These are phyloP conservation scores for Eilema griseolum DNA, from an alignment of 2,888 invertebrate genomes.

Conservation along the genomic window DNA sequence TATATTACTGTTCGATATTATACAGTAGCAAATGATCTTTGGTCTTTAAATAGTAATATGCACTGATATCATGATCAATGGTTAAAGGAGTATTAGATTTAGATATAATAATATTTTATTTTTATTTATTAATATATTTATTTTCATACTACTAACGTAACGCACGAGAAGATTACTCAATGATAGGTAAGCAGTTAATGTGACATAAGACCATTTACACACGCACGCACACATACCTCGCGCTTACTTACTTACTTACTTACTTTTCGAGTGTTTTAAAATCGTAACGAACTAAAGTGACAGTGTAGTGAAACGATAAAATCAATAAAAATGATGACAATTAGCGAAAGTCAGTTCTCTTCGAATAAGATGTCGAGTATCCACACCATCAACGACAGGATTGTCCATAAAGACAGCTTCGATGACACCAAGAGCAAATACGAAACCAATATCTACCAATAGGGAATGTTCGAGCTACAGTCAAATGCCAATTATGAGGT, in stretches of 20 bases:
- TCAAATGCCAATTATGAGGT: neutral
- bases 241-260: too few species aligned
- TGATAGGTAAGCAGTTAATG: too few species aligned
- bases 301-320: conserved; percentile 42
- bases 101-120: too few species aligned
- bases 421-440: conserved; percentile 76
- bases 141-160: too few species aligned
- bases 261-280: too few species aligned
- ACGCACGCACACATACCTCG: too few species aligned
- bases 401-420: conserved; percentile 81
- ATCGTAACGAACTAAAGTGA: conserved; percentile 35
- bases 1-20: conserved; percentile 50
- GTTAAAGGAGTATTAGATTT: neutral
- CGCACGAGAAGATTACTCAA: too few species aligned
- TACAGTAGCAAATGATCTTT: conserved; percentile 45
- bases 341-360: conserved; percentile 84
- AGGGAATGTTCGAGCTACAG: neutral
- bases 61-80: conserved; percentile 39
- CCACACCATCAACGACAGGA: conserved; percentile 82
- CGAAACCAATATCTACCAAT: neutral
- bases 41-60: conserved; percentile 34
- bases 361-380: conserved; percentile 84
- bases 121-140: too few species aligned
- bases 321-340: conserved; percentile 80
- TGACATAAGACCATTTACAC: neutral